Percentiles rank a stretch among this genome's conserved stretches.
Conservation (phyloP, 2,797 vertebrate genomes). For the Sylvilagus floridanus region DNA sequence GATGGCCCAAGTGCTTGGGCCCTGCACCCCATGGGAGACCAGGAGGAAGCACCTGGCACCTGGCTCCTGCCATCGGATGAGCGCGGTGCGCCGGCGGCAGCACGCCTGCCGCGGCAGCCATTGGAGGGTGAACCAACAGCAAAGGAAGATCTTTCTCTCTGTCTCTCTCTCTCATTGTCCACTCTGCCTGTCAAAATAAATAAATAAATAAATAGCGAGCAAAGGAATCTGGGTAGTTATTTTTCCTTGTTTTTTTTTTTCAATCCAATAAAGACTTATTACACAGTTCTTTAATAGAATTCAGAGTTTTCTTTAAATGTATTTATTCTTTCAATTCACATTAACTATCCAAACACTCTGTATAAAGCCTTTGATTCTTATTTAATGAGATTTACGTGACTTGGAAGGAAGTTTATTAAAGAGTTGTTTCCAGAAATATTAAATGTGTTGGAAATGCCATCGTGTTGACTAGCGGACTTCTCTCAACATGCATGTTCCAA, state of each 20-base stretch:
- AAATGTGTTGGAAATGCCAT: not conserved
- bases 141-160: too few species aligned
- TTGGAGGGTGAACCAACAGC: too few species aligned
- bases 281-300: not conserved
- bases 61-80: too few species aligned
- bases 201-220: too few species aligned
- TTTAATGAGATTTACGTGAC: not conserved
- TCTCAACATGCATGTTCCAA: not conserved
- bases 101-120: too few species aligned
- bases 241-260: conserved; percentile 1
- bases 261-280: not conserved
- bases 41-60: too few species aligned
- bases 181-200: too few species aligned
- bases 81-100: too few species aligned
- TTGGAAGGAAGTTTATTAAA: conserved; percentile 40
- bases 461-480: not conserved
- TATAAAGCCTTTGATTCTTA: not conserved
- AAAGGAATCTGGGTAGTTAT: not conserved
- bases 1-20: too few species aligned
- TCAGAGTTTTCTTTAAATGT: conserved; percentile 1
- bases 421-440: not conserved
- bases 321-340: conserved; percentile 25
- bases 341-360: conserved; percentile 20
- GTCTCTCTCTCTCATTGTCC: too few species aligned
- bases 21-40: too few species aligned